Evolutionary conservation across 2,888 invertebrate species (phyloP), one percentile per base, ranked within the genome.

Genomic region (Brassicogethes aeneus): DNA sequence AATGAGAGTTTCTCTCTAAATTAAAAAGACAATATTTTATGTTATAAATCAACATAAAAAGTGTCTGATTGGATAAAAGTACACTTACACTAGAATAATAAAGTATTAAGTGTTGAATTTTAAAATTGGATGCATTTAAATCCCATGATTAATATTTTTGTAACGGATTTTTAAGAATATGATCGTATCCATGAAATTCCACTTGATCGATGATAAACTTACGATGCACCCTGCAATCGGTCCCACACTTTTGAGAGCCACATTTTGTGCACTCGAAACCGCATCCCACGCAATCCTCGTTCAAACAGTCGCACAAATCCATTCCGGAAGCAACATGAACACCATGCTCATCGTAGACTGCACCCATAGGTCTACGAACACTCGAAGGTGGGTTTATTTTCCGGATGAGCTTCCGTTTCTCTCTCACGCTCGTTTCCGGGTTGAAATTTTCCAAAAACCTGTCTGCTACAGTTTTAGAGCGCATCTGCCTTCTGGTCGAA

Each of bases 251-350:
- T 15, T 67, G 67, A 0, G 86, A 86, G 14, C 65, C 69, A 57
- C 91, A 91, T 60, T 77, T 82, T 2, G 72, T 62, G 56, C 89
- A 90, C 1, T 82, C 80, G 58, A 82, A 86, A 69, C 90, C 90
- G 62, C 94, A 94, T 0, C 94, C 94, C 1, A 77, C 71, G 55
- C 94, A 94, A 8, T 72, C 70, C 30, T 73, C 72, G 52, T 82
- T 79, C 48, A 92, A 70, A 59, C 93, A 94, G 62, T 94, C 94
- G 51, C 94, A 94, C 8, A 88, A 57, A 66, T 93, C 85, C 50
- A 74, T 66, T 1, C 80, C 80, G 16, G 76, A 76, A 12, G 69
- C 66, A 15, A 79, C 70, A 48, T 82, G 72, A 23, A 74, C 68
- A 0, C 88, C 88, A 39, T 70, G 72, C 55, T 82, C 82, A 71